These are phyloP conservation scores for Drosophila parabipectinata DNA, from an alignment of 1,140 invertebrate genomes.

Conservation along the genomic window DNA sequence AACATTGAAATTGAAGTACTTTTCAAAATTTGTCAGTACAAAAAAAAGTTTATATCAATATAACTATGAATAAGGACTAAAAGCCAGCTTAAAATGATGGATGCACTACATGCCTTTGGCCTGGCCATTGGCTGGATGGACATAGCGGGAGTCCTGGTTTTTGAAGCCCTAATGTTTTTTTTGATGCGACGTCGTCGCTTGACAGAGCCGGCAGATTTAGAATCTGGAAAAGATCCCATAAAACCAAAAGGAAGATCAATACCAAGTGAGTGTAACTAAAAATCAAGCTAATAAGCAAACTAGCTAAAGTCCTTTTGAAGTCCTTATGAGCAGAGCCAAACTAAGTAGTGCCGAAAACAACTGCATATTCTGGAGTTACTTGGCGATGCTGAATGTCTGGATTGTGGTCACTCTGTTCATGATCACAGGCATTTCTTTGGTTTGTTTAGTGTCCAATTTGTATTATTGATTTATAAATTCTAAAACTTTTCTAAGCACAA, in stretches of 20 bases:
- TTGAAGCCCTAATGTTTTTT: constrained; percentile 59
- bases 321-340: constrained; percentile 3
- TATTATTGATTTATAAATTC: neutral
- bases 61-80: neutral
- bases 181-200: constrained; percentile 24
- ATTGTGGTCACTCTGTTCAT: constrained; percentile 52
- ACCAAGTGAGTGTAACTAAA: constrained; percentile 9
- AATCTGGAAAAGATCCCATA: neutral
- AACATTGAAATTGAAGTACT: neutral
- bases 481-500: constrained; percentile 28
- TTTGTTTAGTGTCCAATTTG: constrained; percentile 5
- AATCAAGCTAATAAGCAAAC: neutral
- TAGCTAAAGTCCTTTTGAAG: constrained; percentile 9
- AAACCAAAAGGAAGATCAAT: neutral
- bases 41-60: neutral
- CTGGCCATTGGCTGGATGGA: constrained; percentile 68
- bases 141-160: constrained; percentile 54
- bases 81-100: constrained; percentile 30
- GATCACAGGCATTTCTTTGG: constrained; percentile 58
- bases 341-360: constrained; percentile 11
- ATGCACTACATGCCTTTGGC: constrained; percentile 54
- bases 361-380: constrained; percentile 54
- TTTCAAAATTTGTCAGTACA: constrained; percentile 2
- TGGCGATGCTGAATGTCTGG: constrained; percentile 62
- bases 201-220: neutral